Evolutionary conservation across 2,888 invertebrate species (phyloP), one percentile per base, ranked within the genome.

Genomic region (Agapostemon virescens): DNA sequence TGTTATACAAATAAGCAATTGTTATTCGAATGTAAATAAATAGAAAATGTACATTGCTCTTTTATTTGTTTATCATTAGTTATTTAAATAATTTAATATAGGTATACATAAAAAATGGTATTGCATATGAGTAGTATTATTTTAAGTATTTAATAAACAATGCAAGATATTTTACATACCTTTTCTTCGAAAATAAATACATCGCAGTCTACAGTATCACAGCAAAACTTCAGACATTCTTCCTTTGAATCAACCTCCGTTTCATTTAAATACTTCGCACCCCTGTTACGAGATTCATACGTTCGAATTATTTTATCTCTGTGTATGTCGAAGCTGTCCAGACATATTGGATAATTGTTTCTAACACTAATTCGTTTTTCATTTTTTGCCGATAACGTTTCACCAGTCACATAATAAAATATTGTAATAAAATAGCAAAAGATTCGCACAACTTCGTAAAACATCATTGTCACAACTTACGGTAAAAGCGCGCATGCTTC

Each of bases 161-260:
- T 36, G n/a, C n/a, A 5, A n/a, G 5, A 74, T 20, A 66, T n/a
- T 68, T 38, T 20, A 30, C 15, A 42, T 77, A 97, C 97, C 95
- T 97, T 98, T 91, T 98, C 97, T 92, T 98, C 98, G 91, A 96
- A 98, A 86, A 98, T 96, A 92, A 97, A 98, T 36, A 98, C 97
- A 93, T 98, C 98, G 93, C 98, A 98, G 82, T 95, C 93, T 69
- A 96, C 95, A 4, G 97, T 97, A 93, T 97, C 96, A 93, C 98
- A 98, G 93, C 98, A 98, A 83, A 97, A 94, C 71, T 96, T 94
- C 90, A 97, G 94, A 91, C 98, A 98, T 91, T 98, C 97, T 88
- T 95, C 95, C 86, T 96, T 95, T 72, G 96, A 95, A 86, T 96
- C 95, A 90, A 98, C 94, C 92, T 97, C 97, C 84, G 96, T 95